Conservation (phyloP, 2,797 vertebrate genomes). For the Hippocampus kuda region DNA sequence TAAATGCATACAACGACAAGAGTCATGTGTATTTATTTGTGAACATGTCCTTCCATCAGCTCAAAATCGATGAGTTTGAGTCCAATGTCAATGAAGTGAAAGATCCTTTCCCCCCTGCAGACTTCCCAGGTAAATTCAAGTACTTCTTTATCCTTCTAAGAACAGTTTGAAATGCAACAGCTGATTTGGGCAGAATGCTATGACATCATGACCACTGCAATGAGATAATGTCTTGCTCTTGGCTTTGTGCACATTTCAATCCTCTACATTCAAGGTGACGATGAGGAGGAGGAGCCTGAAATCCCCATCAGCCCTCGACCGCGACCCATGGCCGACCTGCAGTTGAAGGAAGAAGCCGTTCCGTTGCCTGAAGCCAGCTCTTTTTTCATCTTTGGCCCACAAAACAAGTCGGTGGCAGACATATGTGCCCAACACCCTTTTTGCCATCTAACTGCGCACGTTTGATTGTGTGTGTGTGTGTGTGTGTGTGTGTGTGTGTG, state of each 20-base stretch:
- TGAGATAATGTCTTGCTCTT: not conserved
- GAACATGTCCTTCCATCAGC: constrained; percentile 55
- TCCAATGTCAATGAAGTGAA: constrained; percentile 97
- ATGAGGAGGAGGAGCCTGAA: constrained; percentile 95
- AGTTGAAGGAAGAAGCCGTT: constrained; percentile 93
- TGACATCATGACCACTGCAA: not conserved
- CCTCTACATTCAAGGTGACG: constrained; percentile 71
- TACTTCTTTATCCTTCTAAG: not conserved
- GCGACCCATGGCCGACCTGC: constrained; percentile 89
- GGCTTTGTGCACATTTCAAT: constrained; percentile 1
- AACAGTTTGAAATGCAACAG: not conserved
- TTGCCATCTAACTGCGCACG: not conserved
- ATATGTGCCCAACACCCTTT: not conserved
- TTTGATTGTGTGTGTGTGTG: not conserved
- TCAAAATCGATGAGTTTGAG: constrained; percentile 97
- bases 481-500: too few relatives aligned
- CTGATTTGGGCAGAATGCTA: not conserved
- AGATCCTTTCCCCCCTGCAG: constrained; percentile 93
- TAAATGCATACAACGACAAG: not conserved
- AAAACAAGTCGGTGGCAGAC: constrained; percentile 79
- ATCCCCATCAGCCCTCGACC: constrained; percentile 89
- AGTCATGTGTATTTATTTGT: not conserved
- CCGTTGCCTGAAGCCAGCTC: constrained; percentile 92
- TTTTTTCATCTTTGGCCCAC: constrained; percentile 94
- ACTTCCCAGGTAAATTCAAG: constrained; percentile 82